These are phyloP conservation scores for Limulus polyphemus DNA, from an alignment of 2,888 invertebrate species.

Conservation along the genomic window DNA sequence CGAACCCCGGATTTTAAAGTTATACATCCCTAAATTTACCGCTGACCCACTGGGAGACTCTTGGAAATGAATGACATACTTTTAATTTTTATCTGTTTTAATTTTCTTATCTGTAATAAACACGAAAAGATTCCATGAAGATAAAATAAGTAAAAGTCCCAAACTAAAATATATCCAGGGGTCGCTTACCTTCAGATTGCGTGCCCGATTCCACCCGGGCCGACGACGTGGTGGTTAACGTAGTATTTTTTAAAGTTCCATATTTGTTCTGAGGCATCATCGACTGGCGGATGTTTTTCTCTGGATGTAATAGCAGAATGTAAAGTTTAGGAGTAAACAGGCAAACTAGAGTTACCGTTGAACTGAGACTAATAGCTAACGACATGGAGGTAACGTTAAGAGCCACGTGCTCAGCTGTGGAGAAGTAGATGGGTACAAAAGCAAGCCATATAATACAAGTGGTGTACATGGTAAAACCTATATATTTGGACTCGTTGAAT, in stretches of 20 bases:
- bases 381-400: constrained; percentile 89
- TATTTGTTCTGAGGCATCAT: constrained; percentile 23
- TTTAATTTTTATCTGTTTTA: too few relatives aligned
- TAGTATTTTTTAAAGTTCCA: constrained; percentile 1
- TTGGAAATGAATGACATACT: too few relatives aligned
- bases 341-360: constrained; percentile 83
- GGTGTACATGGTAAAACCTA: constrained; percentile 69
- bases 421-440: constrained; percentile 49
- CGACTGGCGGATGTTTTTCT: constrained; percentile 68
- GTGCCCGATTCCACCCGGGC: constrained; percentile 14
- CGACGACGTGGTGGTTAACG: constrained; percentile 10
- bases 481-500: constrained; percentile 40
- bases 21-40: too few relatives aligned
- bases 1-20: too few relatives aligned
- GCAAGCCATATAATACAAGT: constrained; percentile 54
- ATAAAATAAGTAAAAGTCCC: too few relatives aligned
- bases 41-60: too few relatives aligned
- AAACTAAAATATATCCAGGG: too few relatives aligned
- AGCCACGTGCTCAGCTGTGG: constrained; percentile 46
- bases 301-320: constrained; percentile 76
- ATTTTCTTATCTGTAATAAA: too few relatives aligned
- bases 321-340: constrained; percentile 87
- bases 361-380: constrained; percentile 84
- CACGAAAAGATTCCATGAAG: too few relatives aligned
- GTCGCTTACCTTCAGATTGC: constrained; percentile 23